Percentiles rank a stretch among this genome's conserved stretches.
Evolutionary conservation across 2,113 vertebrate genomes (phyloP).

Genomic region (Nannobrachium achirus): DNA sequence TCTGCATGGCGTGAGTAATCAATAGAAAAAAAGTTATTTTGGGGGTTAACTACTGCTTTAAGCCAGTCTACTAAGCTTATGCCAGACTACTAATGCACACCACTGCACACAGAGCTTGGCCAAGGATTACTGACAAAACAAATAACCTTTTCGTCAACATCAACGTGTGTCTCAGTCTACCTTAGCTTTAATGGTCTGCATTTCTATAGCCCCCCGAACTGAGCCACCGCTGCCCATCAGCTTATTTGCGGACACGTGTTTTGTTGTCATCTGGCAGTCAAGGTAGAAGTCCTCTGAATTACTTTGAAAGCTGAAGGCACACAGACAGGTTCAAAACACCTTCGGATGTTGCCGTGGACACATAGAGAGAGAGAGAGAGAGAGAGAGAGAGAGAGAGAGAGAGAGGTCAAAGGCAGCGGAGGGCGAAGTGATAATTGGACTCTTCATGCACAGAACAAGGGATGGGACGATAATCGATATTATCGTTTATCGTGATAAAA

Average conservation of each 20-base stretch:
- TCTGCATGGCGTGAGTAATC: too few species aligned
- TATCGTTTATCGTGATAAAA: too few species aligned
- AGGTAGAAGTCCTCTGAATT: conserved; percentile 26
- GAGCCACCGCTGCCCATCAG: too few species aligned
- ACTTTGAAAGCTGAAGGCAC: conserved; percentile 22
- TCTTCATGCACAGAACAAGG: too few species aligned
- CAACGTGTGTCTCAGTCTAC: neutral
- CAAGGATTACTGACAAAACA: neutral
- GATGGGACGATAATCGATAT: too few species aligned
- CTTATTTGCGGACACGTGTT: conserved; percentile 1
- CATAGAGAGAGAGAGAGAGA: neutral
- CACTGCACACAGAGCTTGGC: neutral
- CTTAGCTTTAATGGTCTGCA: too few species aligned
- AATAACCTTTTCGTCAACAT: neutral
- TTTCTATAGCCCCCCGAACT: too few species aligned
- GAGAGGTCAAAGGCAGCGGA: neutral
- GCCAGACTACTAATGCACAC: neutral
- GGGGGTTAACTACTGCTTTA: too few species aligned
- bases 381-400: neutral
- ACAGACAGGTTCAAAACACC: neutral
- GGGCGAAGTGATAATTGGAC: too few species aligned
- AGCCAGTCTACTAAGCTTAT: too few species aligned
- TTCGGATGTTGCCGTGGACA: conserved; percentile 2
- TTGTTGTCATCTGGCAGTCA: conserved; percentile 1
- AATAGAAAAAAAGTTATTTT: too few species aligned